phyloP scores from a whole-genome alignment of 2,113 vertebrate genomes.

The Actinemys pallida region DNA sequence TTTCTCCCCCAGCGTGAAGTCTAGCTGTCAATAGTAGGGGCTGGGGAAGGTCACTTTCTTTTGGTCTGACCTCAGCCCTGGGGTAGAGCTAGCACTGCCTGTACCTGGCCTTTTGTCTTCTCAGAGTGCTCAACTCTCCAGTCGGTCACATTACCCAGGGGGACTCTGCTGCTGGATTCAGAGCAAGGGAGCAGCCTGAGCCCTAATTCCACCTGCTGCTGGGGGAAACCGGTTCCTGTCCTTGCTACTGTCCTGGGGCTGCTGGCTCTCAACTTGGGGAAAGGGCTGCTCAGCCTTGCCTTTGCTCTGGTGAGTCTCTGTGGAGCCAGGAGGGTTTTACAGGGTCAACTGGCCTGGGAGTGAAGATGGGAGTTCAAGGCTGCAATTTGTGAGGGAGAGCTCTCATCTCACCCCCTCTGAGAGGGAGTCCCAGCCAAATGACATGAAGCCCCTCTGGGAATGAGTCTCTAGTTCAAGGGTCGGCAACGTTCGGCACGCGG shows the following conservation, averaged over 20 bases:
- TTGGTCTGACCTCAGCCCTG: rapidly evolving
- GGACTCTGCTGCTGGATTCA: neutral
- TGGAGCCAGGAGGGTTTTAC: rapidly evolving
- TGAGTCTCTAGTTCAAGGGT: neutral
- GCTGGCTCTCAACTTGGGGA: neutral
- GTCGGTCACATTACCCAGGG: neutral
- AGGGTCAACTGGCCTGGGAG: neutral
- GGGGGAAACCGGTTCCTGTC: neutral
- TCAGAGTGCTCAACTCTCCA: neutral
- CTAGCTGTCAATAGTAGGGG: neutral
- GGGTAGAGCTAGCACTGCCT: rapidly evolving
- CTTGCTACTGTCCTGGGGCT: rapidly evolving
- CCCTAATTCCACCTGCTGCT: neutral
- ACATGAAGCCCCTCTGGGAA: neutral
- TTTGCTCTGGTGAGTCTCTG: neutral
- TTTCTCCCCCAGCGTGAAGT: neutral
- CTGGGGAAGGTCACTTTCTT: neutral
- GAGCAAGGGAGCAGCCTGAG: neutral
- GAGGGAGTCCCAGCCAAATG: neutral
- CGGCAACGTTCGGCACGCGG: no score
- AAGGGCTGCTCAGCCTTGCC: neutral
- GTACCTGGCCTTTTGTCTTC: rapidly evolving
- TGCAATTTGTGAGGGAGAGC: neutral
- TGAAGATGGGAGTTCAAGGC: neutral
- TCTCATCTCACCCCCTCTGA: neutral